Evolutionary conservation across 2,113 vertebrate species (phyloP).

Genomic region (Diadophis punctatus): DNA sequence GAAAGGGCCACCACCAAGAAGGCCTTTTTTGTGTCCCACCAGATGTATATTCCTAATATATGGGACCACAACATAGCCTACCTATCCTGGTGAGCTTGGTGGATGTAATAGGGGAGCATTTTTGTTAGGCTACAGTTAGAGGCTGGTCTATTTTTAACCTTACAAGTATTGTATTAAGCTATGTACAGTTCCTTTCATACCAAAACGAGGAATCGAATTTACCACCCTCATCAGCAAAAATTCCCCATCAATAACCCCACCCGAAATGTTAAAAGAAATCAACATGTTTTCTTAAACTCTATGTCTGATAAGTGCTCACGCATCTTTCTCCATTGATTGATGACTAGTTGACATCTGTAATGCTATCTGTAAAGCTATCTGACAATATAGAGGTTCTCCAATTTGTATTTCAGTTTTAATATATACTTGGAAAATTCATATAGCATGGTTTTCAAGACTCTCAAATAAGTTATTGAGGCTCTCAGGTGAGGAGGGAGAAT

Average conservation of each 20-base stretch:
- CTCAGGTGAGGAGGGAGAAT: not conserved
- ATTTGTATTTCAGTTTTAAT: not conserved
- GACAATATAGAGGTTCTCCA: not conserved
- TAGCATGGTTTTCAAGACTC: not conserved
- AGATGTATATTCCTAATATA: not conserved
- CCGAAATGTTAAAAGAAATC: not conserved
- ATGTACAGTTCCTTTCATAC: not conserved
- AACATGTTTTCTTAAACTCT: not conserved
- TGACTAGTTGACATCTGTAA: not conserved
- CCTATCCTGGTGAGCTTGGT: not conserved
- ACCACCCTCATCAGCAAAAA: not conserved
- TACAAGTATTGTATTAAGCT: not conserved
- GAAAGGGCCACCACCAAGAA: not conserved
- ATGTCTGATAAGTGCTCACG: not conserved
- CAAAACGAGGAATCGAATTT: not conserved
- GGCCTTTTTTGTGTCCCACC: not conserved
- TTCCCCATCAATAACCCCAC: not conserved
- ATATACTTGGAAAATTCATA: not conserved
- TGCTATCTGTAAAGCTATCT: not conserved
- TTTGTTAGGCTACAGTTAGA: not conserved
- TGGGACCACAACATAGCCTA: not conserved
- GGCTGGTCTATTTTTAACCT: not conserved
- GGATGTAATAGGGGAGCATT: not conserved
- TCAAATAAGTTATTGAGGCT: not conserved
- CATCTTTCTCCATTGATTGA: not conserved